phyloP scores from a whole-genome alignment of 2,888 invertebrate species.

The Andrena marginata region DNA sequence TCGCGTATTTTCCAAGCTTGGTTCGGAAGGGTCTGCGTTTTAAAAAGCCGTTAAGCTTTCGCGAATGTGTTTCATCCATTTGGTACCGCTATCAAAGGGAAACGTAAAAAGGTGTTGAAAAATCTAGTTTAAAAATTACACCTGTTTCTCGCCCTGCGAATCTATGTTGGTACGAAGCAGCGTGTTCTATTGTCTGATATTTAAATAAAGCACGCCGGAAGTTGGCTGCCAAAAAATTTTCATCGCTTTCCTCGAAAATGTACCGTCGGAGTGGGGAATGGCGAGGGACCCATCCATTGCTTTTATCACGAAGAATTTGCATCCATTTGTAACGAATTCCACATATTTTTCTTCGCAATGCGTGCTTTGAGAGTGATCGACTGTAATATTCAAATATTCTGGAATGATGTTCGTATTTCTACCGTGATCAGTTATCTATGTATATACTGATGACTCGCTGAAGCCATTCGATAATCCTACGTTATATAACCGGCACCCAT shows the following conservation, averaged over 20 bases:
- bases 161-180: neutral
- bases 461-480: constrained; percentile 50
- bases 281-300: neutral
- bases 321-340: no score
- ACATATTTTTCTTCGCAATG: no score
- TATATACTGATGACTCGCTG: constrained; percentile 42
- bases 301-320: neutral
- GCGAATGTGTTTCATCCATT: neutral
- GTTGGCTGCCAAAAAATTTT: neutral
- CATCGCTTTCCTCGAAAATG: neutral
- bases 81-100: neutral
- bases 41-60: neutral
- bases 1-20: neutral
- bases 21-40: neutral
- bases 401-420: constrained; percentile 30
- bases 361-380: neutral
- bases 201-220: neutral
- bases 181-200: neutral
- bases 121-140: neutral
- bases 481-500: constrained; percentile 42
- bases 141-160: neutral
- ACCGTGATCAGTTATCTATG: constrained; percentile 17
- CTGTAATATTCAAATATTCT: constrained; percentile 21
- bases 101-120: neutral
- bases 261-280: neutral